Evolutionary conservation across 2,113 vertebrate genomes (phyloP).

Genomic region (Lepisosteus osseus): DNA sequence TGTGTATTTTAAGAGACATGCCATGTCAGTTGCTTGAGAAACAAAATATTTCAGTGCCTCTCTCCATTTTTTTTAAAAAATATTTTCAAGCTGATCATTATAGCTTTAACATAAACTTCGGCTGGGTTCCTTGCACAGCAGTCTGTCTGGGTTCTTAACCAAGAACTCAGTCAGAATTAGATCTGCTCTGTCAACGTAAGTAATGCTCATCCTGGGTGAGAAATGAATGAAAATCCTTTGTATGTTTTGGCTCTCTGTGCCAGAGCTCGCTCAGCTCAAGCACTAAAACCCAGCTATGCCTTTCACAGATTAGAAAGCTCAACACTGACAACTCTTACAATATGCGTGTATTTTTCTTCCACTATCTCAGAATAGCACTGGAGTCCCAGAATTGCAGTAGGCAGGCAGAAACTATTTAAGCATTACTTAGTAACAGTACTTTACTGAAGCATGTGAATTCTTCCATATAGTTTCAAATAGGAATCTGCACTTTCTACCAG

Average conservation of each 20-base stretch:
- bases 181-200: background rate
- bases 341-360: background rate
- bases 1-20: background rate
- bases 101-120: background rate
- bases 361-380: background rate
- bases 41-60: background rate
- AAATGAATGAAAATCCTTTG: slow-evolving; percentile 5
- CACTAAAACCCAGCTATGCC: background rate
- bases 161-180: background rate
- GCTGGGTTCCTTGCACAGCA: background rate
- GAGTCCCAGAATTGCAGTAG: background rate
- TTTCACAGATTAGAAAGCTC: background rate
- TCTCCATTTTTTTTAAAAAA: background rate
- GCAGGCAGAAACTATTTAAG: background rate
- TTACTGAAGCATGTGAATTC: no score
- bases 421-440: no score
- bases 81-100: background rate
- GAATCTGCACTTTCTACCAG: no score
- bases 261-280: background rate
- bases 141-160: background rate
- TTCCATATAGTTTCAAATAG: no score
- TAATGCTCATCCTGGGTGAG: background rate
- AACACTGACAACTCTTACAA: background rate
- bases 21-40: no score
- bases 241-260: background rate